Evolutionary conservation across 2,113 vertebrate species (phyloP).

Genomic region (Morphnarchus princeps): DNA sequence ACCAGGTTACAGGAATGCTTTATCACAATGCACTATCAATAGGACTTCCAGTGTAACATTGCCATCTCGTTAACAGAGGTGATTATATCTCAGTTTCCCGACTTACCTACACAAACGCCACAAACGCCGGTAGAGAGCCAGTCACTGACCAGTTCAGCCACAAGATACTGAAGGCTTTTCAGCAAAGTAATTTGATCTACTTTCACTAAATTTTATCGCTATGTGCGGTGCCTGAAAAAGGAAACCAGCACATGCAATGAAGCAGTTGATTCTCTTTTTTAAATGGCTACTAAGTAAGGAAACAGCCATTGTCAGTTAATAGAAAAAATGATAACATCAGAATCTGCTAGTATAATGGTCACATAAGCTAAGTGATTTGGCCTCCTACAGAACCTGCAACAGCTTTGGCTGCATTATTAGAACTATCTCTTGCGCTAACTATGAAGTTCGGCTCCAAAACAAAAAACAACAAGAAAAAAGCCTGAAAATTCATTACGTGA

Average conservation of each 20-base stretch:
- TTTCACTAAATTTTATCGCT: background rate
- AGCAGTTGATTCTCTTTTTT: background rate
- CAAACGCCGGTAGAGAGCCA: accelerated
- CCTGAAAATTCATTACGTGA: background rate
- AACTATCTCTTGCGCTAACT: background rate
- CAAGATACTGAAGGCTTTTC: background rate
- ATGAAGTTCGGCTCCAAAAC: background rate
- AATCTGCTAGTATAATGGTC: background rate
- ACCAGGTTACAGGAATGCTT: background rate
- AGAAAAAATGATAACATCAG: background rate
- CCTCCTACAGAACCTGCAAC: background rate
- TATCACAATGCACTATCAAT: background rate
- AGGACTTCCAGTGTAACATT: background rate
- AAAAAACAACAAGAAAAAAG: background rate
- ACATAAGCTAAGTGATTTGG: background rate
- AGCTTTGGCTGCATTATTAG: background rate
- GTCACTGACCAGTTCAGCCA: background rate
- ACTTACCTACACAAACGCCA: background rate
- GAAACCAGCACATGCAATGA: background rate
- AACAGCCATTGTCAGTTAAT: background rate
- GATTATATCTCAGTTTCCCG: background rate
- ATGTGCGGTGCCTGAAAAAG: background rate
- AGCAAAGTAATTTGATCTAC: background rate
- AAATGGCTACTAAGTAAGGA: background rate
- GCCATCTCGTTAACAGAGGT: background rate